phyloP scores from a whole-genome alignment of 2,888 invertebrate genomes.

The Cosmia pyralina region DNA sequence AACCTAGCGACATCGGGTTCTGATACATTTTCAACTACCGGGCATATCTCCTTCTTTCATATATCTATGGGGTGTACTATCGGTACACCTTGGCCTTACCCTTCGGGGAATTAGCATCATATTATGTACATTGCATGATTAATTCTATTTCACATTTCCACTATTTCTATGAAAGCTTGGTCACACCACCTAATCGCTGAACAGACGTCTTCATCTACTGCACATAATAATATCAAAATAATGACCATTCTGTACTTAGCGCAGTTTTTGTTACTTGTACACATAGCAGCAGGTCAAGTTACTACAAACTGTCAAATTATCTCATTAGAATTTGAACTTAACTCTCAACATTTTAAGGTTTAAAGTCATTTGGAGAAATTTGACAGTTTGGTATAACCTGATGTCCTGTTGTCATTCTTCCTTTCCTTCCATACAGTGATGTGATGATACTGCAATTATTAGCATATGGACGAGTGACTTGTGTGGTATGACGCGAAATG shows the following conservation, averaged over 20 bases:
- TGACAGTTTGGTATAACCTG: no score
- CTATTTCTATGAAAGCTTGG: slow-evolving; percentile 21
- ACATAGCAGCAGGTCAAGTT: no score
- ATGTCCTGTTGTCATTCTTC: no score
- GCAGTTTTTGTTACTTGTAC: slow-evolving; percentile 55
- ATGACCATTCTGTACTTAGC: slow-evolving; percentile 71
- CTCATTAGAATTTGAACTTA: no score
- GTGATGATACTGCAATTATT: slow-evolving; percentile 36
- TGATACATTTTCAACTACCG: no score
- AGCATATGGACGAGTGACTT: neutral
- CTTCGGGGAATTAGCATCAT: neutral
- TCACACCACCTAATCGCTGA: slow-evolving; percentile 56
- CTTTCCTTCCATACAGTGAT: slow-evolving; percentile 23
- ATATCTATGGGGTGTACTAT: no score
- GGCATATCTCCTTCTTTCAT: no score
- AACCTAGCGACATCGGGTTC: no score
- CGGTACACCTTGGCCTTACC: neutral
- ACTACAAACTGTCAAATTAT: no score
- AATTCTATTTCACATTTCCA: slow-evolving; percentile 17
- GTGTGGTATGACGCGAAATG: slow-evolving; percentile 5
- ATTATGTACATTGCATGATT: neutral
- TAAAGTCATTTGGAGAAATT: no score
- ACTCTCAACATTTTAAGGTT: no score
- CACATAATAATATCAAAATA: slow-evolving; percentile 73
- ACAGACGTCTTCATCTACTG: slow-evolving; percentile 76